Evolutionary conservation across 2,113 vertebrate species (phyloP).

Genomic region (Brachypteracias leptosomus): DNA sequence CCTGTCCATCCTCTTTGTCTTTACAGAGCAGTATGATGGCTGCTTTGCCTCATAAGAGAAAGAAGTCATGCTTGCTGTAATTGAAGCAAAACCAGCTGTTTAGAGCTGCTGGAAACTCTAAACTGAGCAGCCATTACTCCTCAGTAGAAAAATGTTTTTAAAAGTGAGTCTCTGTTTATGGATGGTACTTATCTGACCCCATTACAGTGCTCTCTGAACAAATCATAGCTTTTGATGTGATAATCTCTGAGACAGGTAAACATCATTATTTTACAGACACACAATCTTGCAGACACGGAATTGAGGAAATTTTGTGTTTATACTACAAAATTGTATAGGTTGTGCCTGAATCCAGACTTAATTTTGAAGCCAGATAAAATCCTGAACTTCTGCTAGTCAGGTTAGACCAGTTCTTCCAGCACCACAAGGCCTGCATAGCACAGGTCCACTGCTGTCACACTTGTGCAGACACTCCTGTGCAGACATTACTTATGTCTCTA

Average conservation of each 20-base stretch:
- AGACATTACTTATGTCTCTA: not conserved
- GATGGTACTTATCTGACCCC: not conserved
- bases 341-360: not conserved
- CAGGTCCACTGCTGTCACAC: not conserved
- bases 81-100: not conserved
- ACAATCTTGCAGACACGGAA: not conserved
- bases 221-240: not conserved
- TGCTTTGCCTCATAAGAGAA: not conserved
- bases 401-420: constrained; percentile 31
- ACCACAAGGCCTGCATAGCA: not conserved
- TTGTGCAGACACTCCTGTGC: not conserved
- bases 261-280: not conserved
- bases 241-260: not conserved
- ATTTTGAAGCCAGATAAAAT: constrained; percentile 36
- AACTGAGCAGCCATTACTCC: not conserved
- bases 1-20: not conserved
- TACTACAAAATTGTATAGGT: not conserved
- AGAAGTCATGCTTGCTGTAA: not conserved
- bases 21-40: not conserved
- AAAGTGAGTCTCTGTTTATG: not conserved
- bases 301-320: not conserved
- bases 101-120: not conserved
- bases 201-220: not conserved
- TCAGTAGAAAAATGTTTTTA: not conserved
- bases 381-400: not conserved